Base-by-base conservation (phyloP, 2,888 invertebrate species). In the Rhagonycha fulva region DNA sequence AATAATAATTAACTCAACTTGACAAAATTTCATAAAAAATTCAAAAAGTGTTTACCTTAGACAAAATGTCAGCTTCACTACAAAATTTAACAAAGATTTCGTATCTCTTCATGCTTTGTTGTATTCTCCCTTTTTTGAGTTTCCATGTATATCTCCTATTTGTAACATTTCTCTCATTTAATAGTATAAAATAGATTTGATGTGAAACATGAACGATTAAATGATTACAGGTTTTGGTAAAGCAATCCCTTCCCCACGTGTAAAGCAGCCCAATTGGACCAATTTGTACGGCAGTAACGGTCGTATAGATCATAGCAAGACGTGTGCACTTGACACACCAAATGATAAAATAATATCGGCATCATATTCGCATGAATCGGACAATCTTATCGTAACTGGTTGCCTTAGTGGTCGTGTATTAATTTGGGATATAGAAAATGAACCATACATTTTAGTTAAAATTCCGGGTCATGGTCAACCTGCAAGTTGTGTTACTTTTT, bases 231-330 rank as follows among this genome's bases (percentile, higher is more conserved):
- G 80, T 61, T 72, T 75, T 75, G 80, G 76, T 76, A 67, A 62
- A 23, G 30, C 75, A 23, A 83, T 84, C 0, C 84, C 85, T 12
- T 87, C 87, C 1, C 87, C 88, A 0, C 84, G 84, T 70, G 81
- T 84, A n/a, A 84, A 84, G 68, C 88, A 88, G 77, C 77, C 80
- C 12, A 78, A 81, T 61, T 86, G 87, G 85, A 82, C 82, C 68
- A 84, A 84, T 72, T 83, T 87, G 71, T 84, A 86, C 76, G 85
- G 84, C 3, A 82, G 82, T 47, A 84, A 83, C 74, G 79, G 80
- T 14, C 81, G 79, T 24, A 76, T 78, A 10, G 80, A 82, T 76
- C 78, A 82, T 47, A 77, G 81, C 60, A 72, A 78, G 71, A 80
- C 81, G 0, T 82, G 78, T 30, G 32, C 23, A 62, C 72, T 80